Conservation (phyloP, 2,888 invertebrate species). For the Caenorhabditis wallacei region DNA sequence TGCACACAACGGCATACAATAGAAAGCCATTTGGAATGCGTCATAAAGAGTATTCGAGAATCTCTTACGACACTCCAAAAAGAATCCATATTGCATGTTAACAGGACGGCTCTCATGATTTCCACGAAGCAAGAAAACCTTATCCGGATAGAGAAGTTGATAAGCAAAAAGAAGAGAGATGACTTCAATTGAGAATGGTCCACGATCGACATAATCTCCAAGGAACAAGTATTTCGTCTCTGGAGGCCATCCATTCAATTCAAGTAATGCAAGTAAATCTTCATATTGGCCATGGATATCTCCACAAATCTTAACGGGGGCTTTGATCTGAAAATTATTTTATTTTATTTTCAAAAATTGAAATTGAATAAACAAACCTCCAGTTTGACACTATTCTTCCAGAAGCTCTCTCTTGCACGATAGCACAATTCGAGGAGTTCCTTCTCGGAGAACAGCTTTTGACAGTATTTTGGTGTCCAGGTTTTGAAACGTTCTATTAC, state of each 20-base stretch:
- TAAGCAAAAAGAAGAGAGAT: conserved; percentile 90
- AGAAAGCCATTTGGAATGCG: conserved; percentile 86
- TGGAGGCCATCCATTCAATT: conserved; percentile 74
- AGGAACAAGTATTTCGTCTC: conserved; percentile 62
- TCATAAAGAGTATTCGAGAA: conserved; percentile 74
- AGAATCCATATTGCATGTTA: conserved; percentile 81
- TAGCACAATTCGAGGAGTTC: conserved; percentile 78
- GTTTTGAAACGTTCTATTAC: conserved; percentile 62
- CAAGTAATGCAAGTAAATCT: conserved; percentile 75
- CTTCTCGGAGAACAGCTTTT: conserved; percentile 71
- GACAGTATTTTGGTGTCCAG: conserved; percentile 71
- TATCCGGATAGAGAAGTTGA: conserved; percentile 87
- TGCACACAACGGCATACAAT: conserved; percentile 97
- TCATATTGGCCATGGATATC: conserved; percentile 98
- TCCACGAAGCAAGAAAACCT: conserved; percentile 94
- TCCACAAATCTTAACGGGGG: conserved; percentile 98
- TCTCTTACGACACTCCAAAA: conserved; percentile 88
- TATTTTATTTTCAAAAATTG: background rate
- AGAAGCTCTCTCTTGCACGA: conserved; percentile 60
- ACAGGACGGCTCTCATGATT: conserved; percentile 96
- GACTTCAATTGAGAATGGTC: conserved; percentile 88
- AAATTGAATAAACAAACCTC: conserved; percentile 19
- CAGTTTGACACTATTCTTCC: conserved; percentile 58
- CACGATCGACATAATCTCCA: conserved; percentile 96
- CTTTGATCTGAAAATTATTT: conserved; percentile 87